Base-by-base conservation (phyloP, 35 echinoderm and acorn worm genomes). In the Eucidaris tribuloides region DNA sequence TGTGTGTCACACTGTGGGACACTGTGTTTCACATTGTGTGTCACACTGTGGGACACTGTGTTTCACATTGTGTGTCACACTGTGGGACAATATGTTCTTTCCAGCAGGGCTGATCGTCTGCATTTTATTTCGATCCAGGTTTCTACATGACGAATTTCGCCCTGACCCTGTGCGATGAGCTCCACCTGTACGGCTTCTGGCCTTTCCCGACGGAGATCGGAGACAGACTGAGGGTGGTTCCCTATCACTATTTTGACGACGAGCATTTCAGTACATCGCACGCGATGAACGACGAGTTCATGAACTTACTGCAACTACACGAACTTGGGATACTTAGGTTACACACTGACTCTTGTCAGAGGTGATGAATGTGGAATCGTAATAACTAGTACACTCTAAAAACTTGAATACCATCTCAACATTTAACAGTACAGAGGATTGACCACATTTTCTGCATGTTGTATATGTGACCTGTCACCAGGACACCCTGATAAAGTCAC, bases 141-240 rank as follows among this genome's bases (percentile, higher is more conserved):
- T 80, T 80, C 48, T 80, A 80, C 25, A 30, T 80, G 11, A 80
- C 77, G 9, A 80, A 80, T 36, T 50, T 80, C 34, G 77, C 77
- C 25, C 38, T 80, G 30, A 74, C 60, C 27, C 4, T 88, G 61
- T 62, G 72, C 58, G 41, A 74, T 40, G 58, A 88, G 36, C 11
- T 81, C 5, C 58, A 79, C 29, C 77, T 88, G 14, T 88, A 46
- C 33, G 85, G 85, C 45, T 88, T 88, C 58, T 88, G 71, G 48
- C 85, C 85, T 46, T 88, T 80, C 28, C 72, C 85, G 48, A 80
- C 45, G 4, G 52, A 80, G 52, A 56, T 80, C 1, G 20, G 42
- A 4, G 56, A 80, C n/a, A 34, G 18, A 29, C 42, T 80, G 38
- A 24, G 58, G 17, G 25, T 20, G 35, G 71, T 88, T 19, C 85